phyloP scores from a whole-genome alignment of 1,140 invertebrate genomes.

The Sarcophaga bullata region DNA sequence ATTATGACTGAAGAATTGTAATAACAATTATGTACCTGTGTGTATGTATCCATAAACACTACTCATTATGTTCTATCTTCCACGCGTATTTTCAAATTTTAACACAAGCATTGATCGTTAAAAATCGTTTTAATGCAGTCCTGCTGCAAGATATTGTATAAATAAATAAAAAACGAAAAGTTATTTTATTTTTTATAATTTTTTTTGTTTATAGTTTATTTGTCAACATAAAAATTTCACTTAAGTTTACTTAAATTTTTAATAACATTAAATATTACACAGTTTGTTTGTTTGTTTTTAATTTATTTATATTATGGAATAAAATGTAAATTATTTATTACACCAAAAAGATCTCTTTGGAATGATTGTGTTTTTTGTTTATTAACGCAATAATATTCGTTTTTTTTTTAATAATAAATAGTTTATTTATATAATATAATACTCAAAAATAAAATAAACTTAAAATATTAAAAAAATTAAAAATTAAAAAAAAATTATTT shows the following conservation, averaged over 20 bases:
- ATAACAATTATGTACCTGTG: no score
- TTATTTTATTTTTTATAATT: no score
- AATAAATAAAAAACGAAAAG: no score
- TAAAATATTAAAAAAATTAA: neutral
- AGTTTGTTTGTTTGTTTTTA: constrained; percentile 10
- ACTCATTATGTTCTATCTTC: no score
- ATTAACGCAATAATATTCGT: neutral
- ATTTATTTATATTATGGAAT: neutral
- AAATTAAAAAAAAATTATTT: constrained; percentile 12
- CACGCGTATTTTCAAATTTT: no score
- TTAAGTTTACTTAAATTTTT: neutral
- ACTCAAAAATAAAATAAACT: constrained; percentile 18
- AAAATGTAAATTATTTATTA: constrained; percentile 41
- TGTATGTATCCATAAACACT: no score
- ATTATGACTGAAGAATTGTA: no score
- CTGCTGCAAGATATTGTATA: no score
- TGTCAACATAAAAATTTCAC: constrained; percentile 39
- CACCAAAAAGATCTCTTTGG: constrained; percentile 34
- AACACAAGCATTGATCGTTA: no score
- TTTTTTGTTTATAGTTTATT: neutral
- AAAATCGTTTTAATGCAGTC: no score
- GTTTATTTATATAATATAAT: constrained; percentile 25
- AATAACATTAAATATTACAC: constrained; percentile 39
- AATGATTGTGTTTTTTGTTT: constrained; percentile 23
- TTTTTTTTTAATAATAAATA: neutral